Evolutionary conservation across 2,888 invertebrate species (phyloP).

Genomic region (Lomographa bimaculata): DNA sequence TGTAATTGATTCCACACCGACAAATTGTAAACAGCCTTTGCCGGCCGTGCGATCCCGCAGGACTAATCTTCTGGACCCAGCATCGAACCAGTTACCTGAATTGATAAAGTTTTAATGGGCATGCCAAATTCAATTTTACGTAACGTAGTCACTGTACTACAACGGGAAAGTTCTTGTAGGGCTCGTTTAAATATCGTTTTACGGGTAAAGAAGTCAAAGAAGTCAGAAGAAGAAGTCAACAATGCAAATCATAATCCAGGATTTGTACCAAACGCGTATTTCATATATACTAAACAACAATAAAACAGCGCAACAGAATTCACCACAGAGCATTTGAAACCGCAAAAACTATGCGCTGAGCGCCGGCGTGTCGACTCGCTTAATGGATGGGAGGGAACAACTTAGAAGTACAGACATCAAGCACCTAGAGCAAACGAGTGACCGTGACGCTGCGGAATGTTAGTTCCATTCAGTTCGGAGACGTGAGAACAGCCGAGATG

Average conservation of each 20-base stretch:
- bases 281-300: slow-evolving; percentile 38
- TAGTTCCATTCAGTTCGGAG: slow-evolving; percentile 30
- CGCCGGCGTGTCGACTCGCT: slow-evolving; percentile 43
- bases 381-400: slow-evolving; percentile 48
- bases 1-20: slow-evolving; percentile 45
- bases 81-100: slow-evolving; percentile 33
- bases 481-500: slow-evolving; percentile 44
- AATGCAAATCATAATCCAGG: slow-evolving; percentile 11
- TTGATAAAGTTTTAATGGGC: slow-evolving; percentile 39
- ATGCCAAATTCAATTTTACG: slow-evolving; percentile 31
- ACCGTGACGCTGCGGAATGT: slow-evolving; percentile 38
- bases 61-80: slow-evolving; percentile 39
- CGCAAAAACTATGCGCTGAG: slow-evolving; percentile 42
- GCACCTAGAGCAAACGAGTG: slow-evolving; percentile 20
- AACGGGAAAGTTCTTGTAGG: too few relatives aligned
- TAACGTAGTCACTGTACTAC: slow-evolving; percentile 25
- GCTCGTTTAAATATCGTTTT: too few relatives aligned
- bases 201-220: too few relatives aligned
- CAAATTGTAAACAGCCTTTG: slow-evolving; percentile 43
- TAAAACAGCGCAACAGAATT: slow-evolving; percentile 37
- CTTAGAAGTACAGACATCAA: slow-evolving; percentile 39
- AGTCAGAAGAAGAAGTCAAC: too few relatives aligned
- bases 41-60: slow-evolving; percentile 31
- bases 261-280: slow-evolving; percentile 19
- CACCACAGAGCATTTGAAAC: slow-evolving; percentile 33